A percentile compares a stretch with the other conserved stretches of the same genome.
Conservation (phyloP, 2,113 vertebrate species). For the Polypterus bichir region DNA sequence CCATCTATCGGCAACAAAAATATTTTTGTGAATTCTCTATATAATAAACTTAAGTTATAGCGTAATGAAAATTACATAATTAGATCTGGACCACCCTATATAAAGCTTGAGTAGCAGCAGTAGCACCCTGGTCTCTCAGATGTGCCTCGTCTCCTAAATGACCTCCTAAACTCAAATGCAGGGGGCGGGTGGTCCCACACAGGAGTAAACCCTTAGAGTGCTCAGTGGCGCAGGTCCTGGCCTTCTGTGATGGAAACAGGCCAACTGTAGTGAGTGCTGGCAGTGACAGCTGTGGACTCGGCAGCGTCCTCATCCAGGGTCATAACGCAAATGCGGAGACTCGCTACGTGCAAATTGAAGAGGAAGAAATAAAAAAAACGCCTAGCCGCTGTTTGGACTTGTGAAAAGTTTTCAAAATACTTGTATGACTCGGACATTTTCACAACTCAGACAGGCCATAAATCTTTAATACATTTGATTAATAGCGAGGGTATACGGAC, state of each 20-base stretch:
- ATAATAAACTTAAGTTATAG: too few relatives aligned
- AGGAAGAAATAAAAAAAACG: conserved; percentile 13
- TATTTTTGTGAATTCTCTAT: too few relatives aligned
- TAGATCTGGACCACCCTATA: too few relatives aligned
- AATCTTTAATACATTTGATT: conserved; percentile 8
- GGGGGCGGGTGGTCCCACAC: not conserved
- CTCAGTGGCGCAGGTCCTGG: not conserved
- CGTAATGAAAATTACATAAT: too few relatives aligned
- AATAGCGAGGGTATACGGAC: conserved; percentile 7
- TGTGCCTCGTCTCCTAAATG: conserved; percentile 1
- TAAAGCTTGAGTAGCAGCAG: too few relatives aligned
- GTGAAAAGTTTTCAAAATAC: conserved; percentile 15
- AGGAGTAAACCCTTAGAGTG: conserved; percentile 3
- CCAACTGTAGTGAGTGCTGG: conserved; percentile 2
- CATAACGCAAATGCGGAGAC: not conserved
- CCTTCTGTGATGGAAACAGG: not conserved
- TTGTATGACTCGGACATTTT: conserved; percentile 8
- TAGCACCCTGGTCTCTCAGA: conserved; percentile 1
- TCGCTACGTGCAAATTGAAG: conserved; percentile 7
- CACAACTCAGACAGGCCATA: conserved; percentile 11
- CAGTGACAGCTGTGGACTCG: not conserved
- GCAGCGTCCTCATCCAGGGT: not conserved
- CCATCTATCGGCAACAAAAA: too few relatives aligned
- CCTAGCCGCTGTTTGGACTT: conserved; percentile 14
- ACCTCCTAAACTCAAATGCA: not conserved